A percentile compares a stretch with the other conserved stretches of the same genome.
Conservation (phyloP, 2,797 vertebrate species). For the Scyliorhinus canicula region DNA sequence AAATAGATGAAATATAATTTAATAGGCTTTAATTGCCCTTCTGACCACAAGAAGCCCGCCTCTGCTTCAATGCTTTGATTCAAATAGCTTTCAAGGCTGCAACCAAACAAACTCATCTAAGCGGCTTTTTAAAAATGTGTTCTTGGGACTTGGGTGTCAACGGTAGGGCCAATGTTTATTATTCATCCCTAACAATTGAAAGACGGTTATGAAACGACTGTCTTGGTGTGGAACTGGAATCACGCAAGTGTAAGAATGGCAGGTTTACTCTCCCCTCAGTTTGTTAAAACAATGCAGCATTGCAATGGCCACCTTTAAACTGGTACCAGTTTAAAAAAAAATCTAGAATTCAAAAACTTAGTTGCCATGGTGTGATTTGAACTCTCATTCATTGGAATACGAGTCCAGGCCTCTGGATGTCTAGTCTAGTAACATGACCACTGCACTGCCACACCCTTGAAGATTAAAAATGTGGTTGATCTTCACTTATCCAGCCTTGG, state of each 20-base stretch:
- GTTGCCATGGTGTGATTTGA: not conserved
- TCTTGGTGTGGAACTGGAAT: not conserved
- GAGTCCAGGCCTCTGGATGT: not conserved
- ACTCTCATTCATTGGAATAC: not conserved
- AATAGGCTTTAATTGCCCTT: not conserved
- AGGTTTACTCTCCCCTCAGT: not conserved
- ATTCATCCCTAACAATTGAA: not conserved
- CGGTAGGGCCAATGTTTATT: not conserved
- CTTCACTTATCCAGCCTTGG: not conserved
- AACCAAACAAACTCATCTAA: not conserved
- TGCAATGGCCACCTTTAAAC: not conserved
- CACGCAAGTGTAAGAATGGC: not conserved
- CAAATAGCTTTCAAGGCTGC: not conserved
- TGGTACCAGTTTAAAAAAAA: not conserved
- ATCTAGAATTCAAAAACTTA: not conserved
- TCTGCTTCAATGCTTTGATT: not conserved
- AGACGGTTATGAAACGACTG: not conserved
- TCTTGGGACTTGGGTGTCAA: not conserved
- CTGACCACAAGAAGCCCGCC: not conserved
- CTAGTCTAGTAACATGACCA: not conserved
- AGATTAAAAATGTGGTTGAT: not conserved
- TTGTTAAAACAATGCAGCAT: not conserved
- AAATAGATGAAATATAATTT: not conserved
- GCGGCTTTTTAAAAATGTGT: not conserved
- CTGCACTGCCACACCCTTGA: not conserved